These are phyloP conservation scores for Petrocephalus sullivani DNA, from an alignment of 2,797 vertebrate species.

Conservation along the genomic window DNA sequence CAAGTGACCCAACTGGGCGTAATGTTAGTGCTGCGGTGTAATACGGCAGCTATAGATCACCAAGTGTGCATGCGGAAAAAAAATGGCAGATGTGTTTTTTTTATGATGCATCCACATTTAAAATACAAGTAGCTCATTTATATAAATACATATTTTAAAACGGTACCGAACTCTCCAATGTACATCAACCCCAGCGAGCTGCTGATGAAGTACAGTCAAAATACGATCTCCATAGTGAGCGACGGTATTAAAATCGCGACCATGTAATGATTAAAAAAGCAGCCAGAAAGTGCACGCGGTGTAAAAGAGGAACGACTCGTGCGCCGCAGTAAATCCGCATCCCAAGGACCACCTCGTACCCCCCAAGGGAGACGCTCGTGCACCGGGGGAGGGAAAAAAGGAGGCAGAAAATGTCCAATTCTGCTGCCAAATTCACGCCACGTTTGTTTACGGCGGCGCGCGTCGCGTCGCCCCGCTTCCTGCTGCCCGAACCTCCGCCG, in stretches of 20 bases:
- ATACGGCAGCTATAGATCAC: not conserved
- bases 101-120: slow-evolving; percentile 1
- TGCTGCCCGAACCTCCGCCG: slow-evolving; percentile 12
- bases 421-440: slow-evolving; percentile 13
- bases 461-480: slow-evolving; percentile 31
- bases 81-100: not conserved
- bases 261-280: not conserved
- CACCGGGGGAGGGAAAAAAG: not conserved
- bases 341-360: slow-evolving; percentile 1
- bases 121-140: not conserved
- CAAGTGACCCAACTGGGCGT: not conserved
- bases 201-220: not conserved
- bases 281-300: not conserved
- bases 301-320: not conserved
- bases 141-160: slow-evolving; percentile 2
- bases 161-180: not conserved
- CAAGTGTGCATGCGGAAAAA: not conserved
- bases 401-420: slow-evolving; percentile 15
- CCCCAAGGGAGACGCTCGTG: slow-evolving; percentile 12
- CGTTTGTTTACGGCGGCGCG: slow-evolving; percentile 21
- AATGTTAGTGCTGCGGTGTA: slow-evolving; percentile 6
- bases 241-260: not conserved
- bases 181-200: not conserved
- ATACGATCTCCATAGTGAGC: not conserved
- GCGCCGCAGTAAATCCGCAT: not conserved